Percentiles rank a stretch among this genome's conserved stretches.
phyloP scores from a whole-genome alignment of 2,113 vertebrate genomes.

The Otolemur garnettii region DNA sequence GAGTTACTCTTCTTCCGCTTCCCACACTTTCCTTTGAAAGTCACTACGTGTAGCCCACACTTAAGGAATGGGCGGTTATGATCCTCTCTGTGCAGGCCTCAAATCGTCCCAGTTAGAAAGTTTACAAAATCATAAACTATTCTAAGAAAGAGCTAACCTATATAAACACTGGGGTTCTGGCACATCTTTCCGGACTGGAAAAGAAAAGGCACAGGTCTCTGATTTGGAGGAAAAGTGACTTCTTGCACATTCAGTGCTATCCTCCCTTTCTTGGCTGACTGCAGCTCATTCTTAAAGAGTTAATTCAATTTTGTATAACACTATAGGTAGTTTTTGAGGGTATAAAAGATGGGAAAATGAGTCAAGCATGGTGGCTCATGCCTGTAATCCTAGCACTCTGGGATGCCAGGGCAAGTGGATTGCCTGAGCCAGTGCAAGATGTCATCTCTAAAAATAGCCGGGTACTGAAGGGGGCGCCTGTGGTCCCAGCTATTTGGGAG shows the following conservation, averaged over 20 bases:
- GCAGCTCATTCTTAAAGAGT: neutral
- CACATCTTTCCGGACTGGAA: neutral
- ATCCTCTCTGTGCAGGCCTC: neutral
- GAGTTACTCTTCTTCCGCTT: neutral
- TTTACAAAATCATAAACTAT: neutral
- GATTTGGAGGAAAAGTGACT: neutral
- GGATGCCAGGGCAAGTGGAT: too few relatives aligned
- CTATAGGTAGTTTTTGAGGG: neutral
- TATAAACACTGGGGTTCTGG: constrained; percentile 42
- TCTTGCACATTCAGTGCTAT: neutral
- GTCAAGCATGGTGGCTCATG: too few relatives aligned
- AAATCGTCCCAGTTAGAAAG: neutral
- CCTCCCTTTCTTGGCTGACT: constrained; percentile 1
- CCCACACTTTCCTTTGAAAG: neutral
- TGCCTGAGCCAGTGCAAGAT: too few relatives aligned
- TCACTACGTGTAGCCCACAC: neutral
- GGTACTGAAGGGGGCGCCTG: too few relatives aligned
- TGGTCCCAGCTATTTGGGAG: too few relatives aligned
- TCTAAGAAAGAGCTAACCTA: neutral
- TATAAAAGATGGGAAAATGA: neutral
- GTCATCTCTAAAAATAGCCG: too few relatives aligned
- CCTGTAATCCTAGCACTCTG: too few relatives aligned
- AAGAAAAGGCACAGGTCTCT: constrained; percentile 22
- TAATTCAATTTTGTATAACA: constrained; percentile 5
- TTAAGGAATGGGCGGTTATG: neutral